Evolutionary conservation across 2,113 vertebrate species (phyloP).

Genomic region (Oxyruncus cristatus): DNA sequence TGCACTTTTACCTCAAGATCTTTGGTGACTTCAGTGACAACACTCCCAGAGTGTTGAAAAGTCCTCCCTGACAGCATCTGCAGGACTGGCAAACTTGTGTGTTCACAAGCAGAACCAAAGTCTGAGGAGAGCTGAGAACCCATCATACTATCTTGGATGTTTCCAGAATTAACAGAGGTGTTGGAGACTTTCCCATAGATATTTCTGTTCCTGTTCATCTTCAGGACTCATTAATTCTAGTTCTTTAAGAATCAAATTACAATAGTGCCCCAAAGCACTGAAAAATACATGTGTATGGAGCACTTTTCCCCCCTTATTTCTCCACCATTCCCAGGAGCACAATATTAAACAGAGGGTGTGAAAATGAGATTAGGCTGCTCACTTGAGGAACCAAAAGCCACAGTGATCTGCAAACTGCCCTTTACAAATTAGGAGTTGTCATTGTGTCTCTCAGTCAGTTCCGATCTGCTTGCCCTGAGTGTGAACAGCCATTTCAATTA

Average conservation of each 20-base stretch:
- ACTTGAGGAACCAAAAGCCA: not conserved
- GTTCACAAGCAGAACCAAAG: not conserved
- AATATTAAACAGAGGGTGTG: not conserved
- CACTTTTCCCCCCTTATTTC: fast-evolving
- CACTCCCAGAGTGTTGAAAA: not conserved
- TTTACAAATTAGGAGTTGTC: not conserved
- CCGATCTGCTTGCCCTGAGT: not conserved
- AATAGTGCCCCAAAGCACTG: not conserved
- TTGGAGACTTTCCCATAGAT: not conserved
- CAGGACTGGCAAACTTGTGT: not conserved
- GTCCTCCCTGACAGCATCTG: not conserved
- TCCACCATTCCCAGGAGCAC: not conserved
- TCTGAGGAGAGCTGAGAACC: not conserved
- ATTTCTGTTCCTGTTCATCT: not conserved
- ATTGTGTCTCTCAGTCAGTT: not conserved
- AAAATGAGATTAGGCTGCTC: not conserved
- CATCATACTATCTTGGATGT: not conserved
- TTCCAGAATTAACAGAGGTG: not conserved
- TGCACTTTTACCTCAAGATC: not conserved
- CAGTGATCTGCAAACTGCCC: not conserved
- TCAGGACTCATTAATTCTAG: not conserved
- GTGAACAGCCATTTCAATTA: not conserved
- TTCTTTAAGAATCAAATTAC: not conserved
- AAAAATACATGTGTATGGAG: not conserved
- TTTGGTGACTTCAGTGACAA: not conserved